Evolutionary conservation across 2,113 vertebrate genomes (phyloP).

Genomic region (Bubo scandiacus): DNA sequence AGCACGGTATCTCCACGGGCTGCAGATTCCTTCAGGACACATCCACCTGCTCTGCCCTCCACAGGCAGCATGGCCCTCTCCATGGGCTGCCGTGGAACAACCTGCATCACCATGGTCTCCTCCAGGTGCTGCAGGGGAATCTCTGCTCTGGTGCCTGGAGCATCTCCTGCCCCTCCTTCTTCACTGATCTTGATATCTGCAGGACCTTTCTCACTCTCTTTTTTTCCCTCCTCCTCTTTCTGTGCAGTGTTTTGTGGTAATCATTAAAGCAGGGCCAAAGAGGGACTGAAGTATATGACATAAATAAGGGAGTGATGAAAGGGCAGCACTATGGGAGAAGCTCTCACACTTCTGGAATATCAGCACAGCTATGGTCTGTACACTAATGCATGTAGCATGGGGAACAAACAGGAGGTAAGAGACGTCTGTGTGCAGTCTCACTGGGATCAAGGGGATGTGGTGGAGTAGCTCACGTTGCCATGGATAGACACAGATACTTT

Average conservation of each 20-base stretch:
- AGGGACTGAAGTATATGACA: not conserved
- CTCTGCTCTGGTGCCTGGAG: accelerated
- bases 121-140: not conserved
- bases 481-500: not conserved
- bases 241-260: not conserved
- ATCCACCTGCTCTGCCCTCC: not conserved
- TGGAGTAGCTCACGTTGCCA: not conserved
- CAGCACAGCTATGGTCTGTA: not conserved
- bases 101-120: not conserved
- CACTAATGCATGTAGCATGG: not conserved
- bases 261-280: not conserved
- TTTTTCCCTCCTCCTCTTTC: not conserved
- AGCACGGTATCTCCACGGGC: not conserved
- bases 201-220: not conserved
- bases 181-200: not conserved
- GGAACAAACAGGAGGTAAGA: not conserved
- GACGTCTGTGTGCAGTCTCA: not conserved
- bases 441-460: not conserved
- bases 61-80: not conserved
- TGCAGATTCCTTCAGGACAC: not conserved
- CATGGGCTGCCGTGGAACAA: not conserved
- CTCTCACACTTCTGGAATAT: not conserved
- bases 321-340: not conserved
- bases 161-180: not conserved
- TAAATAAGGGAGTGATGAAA: not conserved